These are phyloP conservation scores for Erinaceus europaeus DNA, from an alignment of 2,113 vertebrate genomes.

Conservation along the genomic window DNA sequence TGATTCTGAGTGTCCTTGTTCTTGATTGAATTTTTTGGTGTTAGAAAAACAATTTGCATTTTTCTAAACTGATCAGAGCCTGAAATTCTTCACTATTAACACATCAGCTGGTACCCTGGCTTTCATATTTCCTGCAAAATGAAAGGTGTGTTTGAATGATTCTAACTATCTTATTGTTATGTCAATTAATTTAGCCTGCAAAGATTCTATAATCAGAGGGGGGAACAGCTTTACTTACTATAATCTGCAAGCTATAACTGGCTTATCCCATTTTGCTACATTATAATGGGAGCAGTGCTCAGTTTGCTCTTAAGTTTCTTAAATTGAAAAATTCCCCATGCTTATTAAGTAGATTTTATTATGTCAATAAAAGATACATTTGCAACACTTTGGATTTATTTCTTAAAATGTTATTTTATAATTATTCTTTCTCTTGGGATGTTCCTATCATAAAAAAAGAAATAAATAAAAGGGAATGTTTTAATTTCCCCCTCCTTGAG, in stretches of 20 bases:
- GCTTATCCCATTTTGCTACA: not conserved
- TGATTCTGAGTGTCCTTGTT: too few species aligned
- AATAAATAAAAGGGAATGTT: not conserved
- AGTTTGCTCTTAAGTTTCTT: not conserved
- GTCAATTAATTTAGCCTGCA: not conserved
- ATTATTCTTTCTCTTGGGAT: not conserved
- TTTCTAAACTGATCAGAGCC: not conserved
- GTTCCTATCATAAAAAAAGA: not conserved
- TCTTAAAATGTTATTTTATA: constrained; percentile 4
- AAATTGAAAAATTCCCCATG: not conserved
- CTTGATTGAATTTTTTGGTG: not conserved
- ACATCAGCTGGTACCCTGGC: not conserved
- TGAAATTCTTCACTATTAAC: not conserved
- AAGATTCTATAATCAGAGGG: not conserved
- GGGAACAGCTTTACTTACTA: not conserved
- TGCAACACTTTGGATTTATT: not conserved
- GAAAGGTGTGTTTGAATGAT: not conserved
- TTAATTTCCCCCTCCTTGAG: not conserved
- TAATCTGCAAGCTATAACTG: not conserved
- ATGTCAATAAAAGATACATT: not conserved
- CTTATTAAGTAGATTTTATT: not conserved
- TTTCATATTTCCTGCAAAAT: not conserved
- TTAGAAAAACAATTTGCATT: constrained; percentile 12
- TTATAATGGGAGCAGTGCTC: not conserved
- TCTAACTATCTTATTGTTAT: not conserved